Conservation (phyloP, 1,140 invertebrate species). For the Zaprionus taronus region DNA sequence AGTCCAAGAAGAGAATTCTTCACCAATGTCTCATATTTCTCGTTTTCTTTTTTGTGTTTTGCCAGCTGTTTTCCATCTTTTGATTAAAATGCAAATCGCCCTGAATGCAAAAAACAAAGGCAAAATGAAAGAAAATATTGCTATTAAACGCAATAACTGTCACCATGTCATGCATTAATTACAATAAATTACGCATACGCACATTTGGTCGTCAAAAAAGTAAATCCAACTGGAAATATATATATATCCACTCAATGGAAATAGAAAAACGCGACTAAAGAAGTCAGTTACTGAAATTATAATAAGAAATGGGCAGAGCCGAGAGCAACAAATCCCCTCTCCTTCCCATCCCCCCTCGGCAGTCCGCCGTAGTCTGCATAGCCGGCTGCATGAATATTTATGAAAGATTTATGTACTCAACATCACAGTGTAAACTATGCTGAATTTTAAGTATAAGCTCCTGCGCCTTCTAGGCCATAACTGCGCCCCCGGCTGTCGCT, state of each 20-base stretch:
- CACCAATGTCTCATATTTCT: constrained; percentile 22
- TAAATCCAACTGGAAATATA: constrained; percentile 16
- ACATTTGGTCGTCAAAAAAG: constrained; percentile 29
- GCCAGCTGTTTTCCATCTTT: constrained; percentile 58
- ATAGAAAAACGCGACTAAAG: constrained; percentile 48
- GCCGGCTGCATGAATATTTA: constrained; percentile 63
- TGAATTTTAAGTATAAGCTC: constrained; percentile 22
- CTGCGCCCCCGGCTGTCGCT: not conserved
- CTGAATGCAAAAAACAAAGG: constrained; percentile 1
- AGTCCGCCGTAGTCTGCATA: constrained; percentile 15
- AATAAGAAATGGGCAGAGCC: constrained; percentile 67
- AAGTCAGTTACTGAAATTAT: constrained; percentile 62
- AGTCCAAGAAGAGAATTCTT: constrained; percentile 30
- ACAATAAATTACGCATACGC: constrained; percentile 67
- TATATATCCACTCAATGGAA: constrained; percentile 49
- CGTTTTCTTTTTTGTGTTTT: constrained; percentile 5
- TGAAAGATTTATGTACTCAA: constrained; percentile 71
- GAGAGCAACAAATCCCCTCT: not conserved
- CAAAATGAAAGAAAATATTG: constrained; percentile 43
- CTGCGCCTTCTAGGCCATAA: constrained; percentile 5
- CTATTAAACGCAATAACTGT: constrained; percentile 76
- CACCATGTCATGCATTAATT: constrained; percentile 67
- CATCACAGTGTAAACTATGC: constrained; percentile 10
- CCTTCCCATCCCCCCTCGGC: not conserved
- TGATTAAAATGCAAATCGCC: constrained; percentile 69